Percentiles rank a stretch among this genome's conserved stretches.
These are phyloP conservation scores for Drosophila guanche DNA, from an alignment of 1,140 invertebrate genomes.

Conservation along the genomic window DNA sequence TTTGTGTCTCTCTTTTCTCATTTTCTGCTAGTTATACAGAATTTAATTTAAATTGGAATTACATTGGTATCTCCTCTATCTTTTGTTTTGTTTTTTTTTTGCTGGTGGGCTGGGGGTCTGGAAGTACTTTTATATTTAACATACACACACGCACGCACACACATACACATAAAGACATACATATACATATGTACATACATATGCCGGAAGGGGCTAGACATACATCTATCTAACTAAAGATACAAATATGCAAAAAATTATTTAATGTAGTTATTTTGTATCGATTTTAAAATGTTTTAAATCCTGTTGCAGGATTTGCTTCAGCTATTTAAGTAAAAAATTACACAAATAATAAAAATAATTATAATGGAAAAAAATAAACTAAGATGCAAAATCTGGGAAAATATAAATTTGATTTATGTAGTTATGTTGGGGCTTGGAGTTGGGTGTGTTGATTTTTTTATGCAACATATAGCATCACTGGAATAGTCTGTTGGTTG, in stretches of 20 bases:
- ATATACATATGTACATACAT: no score
- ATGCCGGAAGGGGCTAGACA: slow-evolving; percentile 18
- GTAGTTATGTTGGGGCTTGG: slow-evolving; percentile 38
- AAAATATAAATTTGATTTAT: slow-evolving; percentile 73
- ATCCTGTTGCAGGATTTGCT: slow-evolving; percentile 80
- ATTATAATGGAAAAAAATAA: slow-evolving; percentile 48
- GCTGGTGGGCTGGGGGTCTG: slow-evolving; percentile 76
- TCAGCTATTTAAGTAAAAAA: slow-evolving; percentile 75
- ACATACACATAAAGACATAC: slow-evolving; percentile 39
- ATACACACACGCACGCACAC: slow-evolving; percentile 51
- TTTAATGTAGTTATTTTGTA: slow-evolving; percentile 11
- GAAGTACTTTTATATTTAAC: slow-evolving; percentile 60
- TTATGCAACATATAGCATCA: slow-evolving; percentile 78
- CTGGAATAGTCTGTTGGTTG: slow-evolving; percentile 65
- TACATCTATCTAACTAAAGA: slow-evolving; percentile 34
- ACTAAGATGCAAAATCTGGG: slow-evolving; percentile 35
- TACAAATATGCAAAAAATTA: slow-evolving; percentile 35
- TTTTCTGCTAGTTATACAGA: slow-evolving; percentile 3
- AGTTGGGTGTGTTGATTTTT: slow-evolving; percentile 46
- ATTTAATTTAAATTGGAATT: slow-evolving; percentile 54
- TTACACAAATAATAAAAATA: slow-evolving; percentile 58
- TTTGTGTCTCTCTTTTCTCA: not conserved
- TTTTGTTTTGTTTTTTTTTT: slow-evolving; percentile 38
- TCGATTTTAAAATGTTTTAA: slow-evolving; percentile 64
- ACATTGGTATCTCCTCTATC: slow-evolving; percentile 14